A percentile compares a stretch with the other conserved stretches of the same genome.
These are phyloP conservation scores for Dinomys branickii DNA, from an alignment of 2,113 vertebrate species.

Conservation along the genomic window DNA sequence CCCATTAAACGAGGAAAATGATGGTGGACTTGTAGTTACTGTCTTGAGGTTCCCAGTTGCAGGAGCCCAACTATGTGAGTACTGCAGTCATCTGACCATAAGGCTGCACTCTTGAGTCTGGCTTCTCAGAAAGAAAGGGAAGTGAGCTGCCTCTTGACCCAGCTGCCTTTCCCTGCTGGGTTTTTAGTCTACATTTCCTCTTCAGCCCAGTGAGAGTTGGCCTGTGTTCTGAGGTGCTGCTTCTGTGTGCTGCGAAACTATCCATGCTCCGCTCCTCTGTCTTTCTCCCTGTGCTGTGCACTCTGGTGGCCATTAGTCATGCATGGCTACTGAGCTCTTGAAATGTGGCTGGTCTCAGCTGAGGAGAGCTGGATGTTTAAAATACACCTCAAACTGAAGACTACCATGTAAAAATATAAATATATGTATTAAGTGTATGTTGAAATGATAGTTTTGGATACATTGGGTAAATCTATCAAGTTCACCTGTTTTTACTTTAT, in stretches of 20 bases:
- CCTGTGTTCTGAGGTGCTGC: not conserved
- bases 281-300: not conserved
- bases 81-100: not conserved
- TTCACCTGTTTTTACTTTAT: not conserved
- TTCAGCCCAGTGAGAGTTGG: rapidly evolving
- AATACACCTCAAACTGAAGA: not conserved
- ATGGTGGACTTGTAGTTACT: not conserved
- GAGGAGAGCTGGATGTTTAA: not conserved
- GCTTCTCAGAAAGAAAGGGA: not conserved
- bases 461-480: not conserved
- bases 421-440: not conserved
- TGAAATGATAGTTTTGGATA: not conserved
- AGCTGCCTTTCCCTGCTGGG: not conserved
- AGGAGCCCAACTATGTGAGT: not conserved
- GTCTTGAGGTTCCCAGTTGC: not conserved
- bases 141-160: rapidly evolving
- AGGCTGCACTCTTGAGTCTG: not conserved
- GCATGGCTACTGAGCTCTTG: rapidly evolving
- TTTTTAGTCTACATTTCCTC: not conserved
- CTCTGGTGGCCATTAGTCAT: not conserved
- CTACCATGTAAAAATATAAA: not conserved
- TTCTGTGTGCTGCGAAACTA: rapidly evolving
- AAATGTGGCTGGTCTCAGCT: not conserved
- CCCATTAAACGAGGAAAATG: not conserved
- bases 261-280: rapidly evolving